Evolutionary conservation across 1,140 invertebrate genomes (phyloP).

Genomic region (Brachionus rotundiformis): DNA sequence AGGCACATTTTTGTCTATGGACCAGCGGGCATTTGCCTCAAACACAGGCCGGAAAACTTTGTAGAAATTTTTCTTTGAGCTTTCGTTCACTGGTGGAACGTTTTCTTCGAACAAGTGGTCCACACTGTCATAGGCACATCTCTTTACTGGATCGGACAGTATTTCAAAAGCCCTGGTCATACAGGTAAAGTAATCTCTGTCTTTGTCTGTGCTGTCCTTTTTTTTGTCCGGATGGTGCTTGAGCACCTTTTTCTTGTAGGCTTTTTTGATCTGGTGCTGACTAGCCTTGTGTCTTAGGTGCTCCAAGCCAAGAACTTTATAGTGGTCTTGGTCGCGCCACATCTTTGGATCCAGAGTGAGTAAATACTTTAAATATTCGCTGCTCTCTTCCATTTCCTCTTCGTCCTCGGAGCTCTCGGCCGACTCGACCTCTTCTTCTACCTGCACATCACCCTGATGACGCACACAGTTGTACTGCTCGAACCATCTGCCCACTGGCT

Average conservation of each 20-base stretch:
- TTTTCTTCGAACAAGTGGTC: constrained; percentile 90
- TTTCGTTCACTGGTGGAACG: constrained; percentile 74
- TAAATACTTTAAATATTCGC: constrained; percentile 34
- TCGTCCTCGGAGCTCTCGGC: constrained; percentile 31
- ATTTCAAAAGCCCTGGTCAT: constrained; percentile 90
- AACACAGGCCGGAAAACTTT: constrained; percentile 78
- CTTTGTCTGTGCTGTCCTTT: constrained; percentile 69
- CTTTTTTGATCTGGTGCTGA: constrained; percentile 87
- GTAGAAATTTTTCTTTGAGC: constrained; percentile 81
- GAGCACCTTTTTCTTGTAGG: constrained; percentile 84
- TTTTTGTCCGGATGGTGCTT: constrained; percentile 97
- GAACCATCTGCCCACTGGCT: constrained; percentile 46
- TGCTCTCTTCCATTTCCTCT: constrained; percentile 25
- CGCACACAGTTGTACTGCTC: constrained; percentile 25
- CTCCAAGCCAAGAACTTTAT: constrained; percentile 84
- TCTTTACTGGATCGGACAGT: constrained; percentile 76
- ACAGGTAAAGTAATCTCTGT: constrained; percentile 92
- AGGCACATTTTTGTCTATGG: constrained; percentile 81
- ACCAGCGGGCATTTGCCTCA: constrained; percentile 85
- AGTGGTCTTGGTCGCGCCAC: constrained; percentile 83
- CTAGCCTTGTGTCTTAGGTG: constrained; percentile 77
- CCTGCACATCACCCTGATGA: constrained; percentile 15
- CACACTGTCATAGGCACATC: constrained; percentile 89
- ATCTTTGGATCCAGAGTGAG: constrained; percentile 42
- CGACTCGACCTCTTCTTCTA: neutral